Evolutionary conservation across 2,888 invertebrate species (phyloP).

Genomic region (Plemyria rubiginata): DNA sequence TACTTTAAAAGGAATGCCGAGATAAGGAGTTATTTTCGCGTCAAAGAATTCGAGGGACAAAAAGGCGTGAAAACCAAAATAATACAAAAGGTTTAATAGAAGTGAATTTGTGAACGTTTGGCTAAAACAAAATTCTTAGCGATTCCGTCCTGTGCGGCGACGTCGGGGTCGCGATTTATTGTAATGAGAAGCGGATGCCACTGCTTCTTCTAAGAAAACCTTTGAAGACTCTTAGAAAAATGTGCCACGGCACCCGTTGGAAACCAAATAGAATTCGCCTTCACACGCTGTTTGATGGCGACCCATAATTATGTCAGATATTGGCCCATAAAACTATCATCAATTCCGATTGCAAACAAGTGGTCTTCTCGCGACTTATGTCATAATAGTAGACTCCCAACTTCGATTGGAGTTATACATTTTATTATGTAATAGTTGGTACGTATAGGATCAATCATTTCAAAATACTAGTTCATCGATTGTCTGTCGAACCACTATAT

Average conservation of each 20-base stretch:
- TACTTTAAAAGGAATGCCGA: conserved; percentile 81
- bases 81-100: conserved; percentile 80
- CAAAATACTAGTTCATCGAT: no score
- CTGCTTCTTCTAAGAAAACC: conserved; percentile 74
- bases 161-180: conserved; percentile 78
- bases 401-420: neutral
- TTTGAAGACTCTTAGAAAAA: conserved; percentile 74
- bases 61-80: conserved; percentile 85
- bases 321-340: conserved; percentile 10
- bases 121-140: conserved; percentile 83
- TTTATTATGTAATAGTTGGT: no score
- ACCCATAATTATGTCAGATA: conserved; percentile 25
- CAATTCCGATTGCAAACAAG: conserved; percentile 6
- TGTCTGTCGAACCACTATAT: no score
- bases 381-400: neutral
- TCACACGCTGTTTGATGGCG: conserved; percentile 46
- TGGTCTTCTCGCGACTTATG: neutral
- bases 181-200: conserved; percentile 77
- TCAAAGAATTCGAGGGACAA: conserved; percentile 80
- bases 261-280: conserved; percentile 50
- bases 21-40: conserved; percentile 84
- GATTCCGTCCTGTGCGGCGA: conserved; percentile 85
- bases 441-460: no score
- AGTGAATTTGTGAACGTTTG: conserved; percentile 85
- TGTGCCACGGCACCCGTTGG: conserved; percentile 50